phyloP scores from a whole-genome alignment of 2,888 invertebrate genomes.

The Sinopyrophorus schimmeli region DNA sequence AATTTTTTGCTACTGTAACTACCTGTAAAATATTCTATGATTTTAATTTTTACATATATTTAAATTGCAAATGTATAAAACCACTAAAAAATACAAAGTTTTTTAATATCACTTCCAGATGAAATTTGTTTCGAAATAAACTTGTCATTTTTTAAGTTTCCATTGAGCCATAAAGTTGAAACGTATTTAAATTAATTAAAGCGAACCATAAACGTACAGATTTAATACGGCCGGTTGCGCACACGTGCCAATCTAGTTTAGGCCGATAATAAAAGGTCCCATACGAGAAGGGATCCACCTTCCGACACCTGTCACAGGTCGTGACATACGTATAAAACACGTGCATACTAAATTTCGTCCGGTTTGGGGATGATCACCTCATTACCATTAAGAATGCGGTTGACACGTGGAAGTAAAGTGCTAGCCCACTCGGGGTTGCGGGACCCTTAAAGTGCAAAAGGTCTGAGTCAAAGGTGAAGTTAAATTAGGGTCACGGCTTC shows the following conservation, averaged over 20 bases:
- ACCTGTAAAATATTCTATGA: no score
- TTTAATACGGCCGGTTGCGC: constrained; percentile 12
- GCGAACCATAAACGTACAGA: constrained; percentile 1
- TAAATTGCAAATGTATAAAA: no score
- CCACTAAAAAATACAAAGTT: no score
- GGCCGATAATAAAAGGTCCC: constrained; percentile 24
- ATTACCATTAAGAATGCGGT: constrained; percentile 26
- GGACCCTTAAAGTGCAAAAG: constrained; percentile 25
- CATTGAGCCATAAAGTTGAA: no score
- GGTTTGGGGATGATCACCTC: constrained; percentile 28
- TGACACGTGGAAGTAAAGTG: constrained; percentile 29
- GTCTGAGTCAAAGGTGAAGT: constrained; percentile 26
- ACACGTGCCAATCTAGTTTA: constrained; percentile 18
- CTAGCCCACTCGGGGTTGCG: constrained; percentile 24
- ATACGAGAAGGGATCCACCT: constrained; percentile 25
- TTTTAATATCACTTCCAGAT: no score
- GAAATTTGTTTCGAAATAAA: no score
- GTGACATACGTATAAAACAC: constrained; percentile 23
- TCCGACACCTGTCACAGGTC: constrained; percentile 25
- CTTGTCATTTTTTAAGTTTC: no score
- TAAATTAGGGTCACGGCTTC: constrained; percentile 27
- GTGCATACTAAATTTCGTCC: constrained; percentile 28
- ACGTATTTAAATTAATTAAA: no score
- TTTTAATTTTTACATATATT: no score
- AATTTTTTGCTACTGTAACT: no score